A percentile compares a stretch with the other conserved stretches of the same genome.
phyloP scores from a whole-genome alignment of 2,113 vertebrate species.

The Furnarius figulus region DNA sequence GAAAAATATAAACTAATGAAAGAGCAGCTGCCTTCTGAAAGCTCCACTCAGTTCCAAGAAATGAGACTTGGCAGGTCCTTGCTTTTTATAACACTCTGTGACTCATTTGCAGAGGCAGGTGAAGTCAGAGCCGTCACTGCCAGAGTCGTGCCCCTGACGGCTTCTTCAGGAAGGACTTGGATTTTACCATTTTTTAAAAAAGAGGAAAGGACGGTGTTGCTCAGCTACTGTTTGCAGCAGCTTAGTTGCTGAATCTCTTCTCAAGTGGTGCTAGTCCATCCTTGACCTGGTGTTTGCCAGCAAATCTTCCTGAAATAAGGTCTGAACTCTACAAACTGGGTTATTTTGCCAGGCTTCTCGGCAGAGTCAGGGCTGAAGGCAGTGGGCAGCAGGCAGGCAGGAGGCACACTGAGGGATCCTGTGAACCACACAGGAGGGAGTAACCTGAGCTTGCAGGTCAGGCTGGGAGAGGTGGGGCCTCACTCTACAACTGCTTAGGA shows the following conservation, averaged over 20 bases:
- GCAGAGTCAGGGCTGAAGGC: background rate
- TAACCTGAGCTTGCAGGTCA: background rate
- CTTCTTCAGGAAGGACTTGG: background rate
- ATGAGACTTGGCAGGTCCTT: background rate
- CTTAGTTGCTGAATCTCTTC: background rate
- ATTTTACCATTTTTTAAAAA: background rate
- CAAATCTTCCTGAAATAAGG: background rate
- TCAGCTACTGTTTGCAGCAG: background rate
- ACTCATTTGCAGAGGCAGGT: constrained; percentile 35
- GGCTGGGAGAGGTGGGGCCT: background rate
- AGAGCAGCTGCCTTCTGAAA: constrained; percentile 11
- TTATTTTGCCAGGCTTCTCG: background rate
- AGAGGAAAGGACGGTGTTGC: background rate
- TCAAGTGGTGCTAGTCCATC: background rate
- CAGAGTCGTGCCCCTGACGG: background rate
- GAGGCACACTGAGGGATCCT: background rate
- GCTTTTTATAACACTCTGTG: constrained; percentile 14
- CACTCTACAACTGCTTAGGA: background rate
- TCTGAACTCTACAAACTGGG: background rate
- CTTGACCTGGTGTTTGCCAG: background rate
- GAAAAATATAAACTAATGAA: background rate
- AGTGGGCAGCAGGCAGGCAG: background rate
- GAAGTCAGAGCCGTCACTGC: constrained; percentile 20
- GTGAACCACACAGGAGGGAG: background rate
- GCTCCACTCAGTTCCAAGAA: constrained; percentile 30